Evolutionary conservation across 2,113 vertebrate species (phyloP).

Genomic region (Kobus ellipsiprymnus): DNA sequence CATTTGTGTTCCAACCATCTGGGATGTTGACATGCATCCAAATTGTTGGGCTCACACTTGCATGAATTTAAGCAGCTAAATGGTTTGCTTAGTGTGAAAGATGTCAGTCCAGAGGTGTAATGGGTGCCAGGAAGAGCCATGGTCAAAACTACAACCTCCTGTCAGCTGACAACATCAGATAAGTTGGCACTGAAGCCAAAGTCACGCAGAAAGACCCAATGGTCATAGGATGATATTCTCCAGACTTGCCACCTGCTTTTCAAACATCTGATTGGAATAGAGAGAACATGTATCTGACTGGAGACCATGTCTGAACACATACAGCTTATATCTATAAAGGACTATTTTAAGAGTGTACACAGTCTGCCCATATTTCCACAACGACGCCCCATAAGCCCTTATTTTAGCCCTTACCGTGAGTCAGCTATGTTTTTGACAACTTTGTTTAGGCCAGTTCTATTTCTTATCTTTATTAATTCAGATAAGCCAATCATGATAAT

Average conservation of each 20-base stretch:
- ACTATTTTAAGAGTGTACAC: background rate
- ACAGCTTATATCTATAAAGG: too few relatives aligned
- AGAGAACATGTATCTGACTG: background rate
- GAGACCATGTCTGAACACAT: background rate
- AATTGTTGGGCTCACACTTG: background rate
- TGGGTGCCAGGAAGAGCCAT: background rate
- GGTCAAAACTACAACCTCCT: too few relatives aligned
- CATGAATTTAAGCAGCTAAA: too few relatives aligned
- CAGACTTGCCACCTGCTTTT: background rate
- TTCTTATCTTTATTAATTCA: background rate
- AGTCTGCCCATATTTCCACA: background rate
- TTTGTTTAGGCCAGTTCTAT: background rate
- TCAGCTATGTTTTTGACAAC: background rate
- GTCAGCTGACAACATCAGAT: background rate
- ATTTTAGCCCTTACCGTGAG: background rate
- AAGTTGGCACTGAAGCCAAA: background rate
- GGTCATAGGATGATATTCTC: background rate
- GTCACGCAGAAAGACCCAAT: background rate
- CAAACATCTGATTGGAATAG: too few relatives aligned
- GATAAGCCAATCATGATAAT: background rate
- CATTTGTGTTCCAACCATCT: accelerated
- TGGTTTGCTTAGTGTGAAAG: background rate
- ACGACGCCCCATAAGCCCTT: too few relatives aligned
- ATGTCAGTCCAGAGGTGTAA: too few relatives aligned
- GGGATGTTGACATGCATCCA: background rate